Percentiles rank a stretch among this genome's conserved stretches.
phyloP scores from a whole-genome alignment of 2,113 vertebrate genomes.

The Anthoscopus minutus region DNA sequence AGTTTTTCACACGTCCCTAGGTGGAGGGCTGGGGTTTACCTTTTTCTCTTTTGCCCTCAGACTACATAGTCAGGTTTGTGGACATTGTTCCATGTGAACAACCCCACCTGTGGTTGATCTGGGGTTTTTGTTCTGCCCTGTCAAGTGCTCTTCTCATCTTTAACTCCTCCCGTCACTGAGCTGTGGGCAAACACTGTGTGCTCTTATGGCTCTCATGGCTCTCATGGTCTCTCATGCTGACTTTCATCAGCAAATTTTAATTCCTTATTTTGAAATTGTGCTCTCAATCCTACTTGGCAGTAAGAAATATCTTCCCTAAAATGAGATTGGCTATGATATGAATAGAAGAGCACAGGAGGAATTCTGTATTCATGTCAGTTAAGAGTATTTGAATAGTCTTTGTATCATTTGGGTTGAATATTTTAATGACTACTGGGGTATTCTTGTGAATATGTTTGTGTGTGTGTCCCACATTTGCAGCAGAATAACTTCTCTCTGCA shows the following conservation, averaged over 20 bases:
- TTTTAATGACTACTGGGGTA: neutral
- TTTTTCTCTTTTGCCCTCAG: neutral
- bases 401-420: neutral
- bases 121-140: neutral
- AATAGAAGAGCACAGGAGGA: neutral
- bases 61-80: neutral
- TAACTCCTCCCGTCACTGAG: neutral
- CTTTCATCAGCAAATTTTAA: neutral
- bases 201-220: neutral
- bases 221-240: neutral
- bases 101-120: neutral
- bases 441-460: neutral
- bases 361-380: neutral
- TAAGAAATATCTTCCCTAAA: neutral
- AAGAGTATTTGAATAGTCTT: neutral
- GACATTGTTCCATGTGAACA: neutral
- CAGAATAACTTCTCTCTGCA: neutral
- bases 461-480: neutral
- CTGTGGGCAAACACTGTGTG: neutral
- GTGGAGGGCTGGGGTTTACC: neutral
- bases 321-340: neutral
- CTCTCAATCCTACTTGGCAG: neutral
- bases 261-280: neutral
- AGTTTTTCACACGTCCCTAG: neutral
- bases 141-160: fast-evolving